Evolutionary conservation across 1,140 invertebrate species (phyloP).

Genomic region (Brachionus calyciflorus): DNA sequence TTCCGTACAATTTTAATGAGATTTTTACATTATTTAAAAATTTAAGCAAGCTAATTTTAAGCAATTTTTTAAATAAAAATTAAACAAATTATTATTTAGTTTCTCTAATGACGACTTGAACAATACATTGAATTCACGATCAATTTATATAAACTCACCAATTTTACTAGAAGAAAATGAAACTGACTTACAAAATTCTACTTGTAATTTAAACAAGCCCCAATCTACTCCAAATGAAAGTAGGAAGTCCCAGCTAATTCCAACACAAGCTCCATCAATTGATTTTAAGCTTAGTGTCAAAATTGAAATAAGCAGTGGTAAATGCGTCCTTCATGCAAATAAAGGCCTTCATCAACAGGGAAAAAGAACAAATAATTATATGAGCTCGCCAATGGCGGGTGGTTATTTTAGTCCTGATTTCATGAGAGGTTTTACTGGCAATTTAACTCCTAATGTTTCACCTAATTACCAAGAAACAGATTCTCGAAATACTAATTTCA

Average conservation of each 20-base stretch:
- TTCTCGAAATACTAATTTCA: slow-evolving; percentile 75
- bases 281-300: slow-evolving; percentile 94
- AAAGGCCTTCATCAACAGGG: slow-evolving; percentile 61
- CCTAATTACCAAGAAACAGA: slow-evolving; percentile 26
- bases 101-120: slow-evolving; percentile 22
- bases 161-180: slow-evolving; percentile 26
- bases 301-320: slow-evolving; percentile 90
- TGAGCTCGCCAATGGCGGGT: neutral
- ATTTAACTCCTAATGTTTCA: neutral
- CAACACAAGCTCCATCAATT: slow-evolving; percentile 77
- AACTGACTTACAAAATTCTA: neutral
- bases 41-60: neutral
- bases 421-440: slow-evolving; percentile 22
- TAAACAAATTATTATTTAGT: neutral
- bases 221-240: neutral
- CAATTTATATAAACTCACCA: neutral
- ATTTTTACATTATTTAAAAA: neutral
- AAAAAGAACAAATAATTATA: neutral
- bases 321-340: slow-evolving; percentile 92
- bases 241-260: neutral
- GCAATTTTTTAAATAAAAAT: too few relatives aligned
- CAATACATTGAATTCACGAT: neutral
- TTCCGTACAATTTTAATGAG: too few relatives aligned
- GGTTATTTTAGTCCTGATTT: slow-evolving; percentile 29
- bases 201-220: neutral